Conservation (phyloP, 2,113 vertebrate genomes). For the Syngnathoides biaculeatus region DNA sequence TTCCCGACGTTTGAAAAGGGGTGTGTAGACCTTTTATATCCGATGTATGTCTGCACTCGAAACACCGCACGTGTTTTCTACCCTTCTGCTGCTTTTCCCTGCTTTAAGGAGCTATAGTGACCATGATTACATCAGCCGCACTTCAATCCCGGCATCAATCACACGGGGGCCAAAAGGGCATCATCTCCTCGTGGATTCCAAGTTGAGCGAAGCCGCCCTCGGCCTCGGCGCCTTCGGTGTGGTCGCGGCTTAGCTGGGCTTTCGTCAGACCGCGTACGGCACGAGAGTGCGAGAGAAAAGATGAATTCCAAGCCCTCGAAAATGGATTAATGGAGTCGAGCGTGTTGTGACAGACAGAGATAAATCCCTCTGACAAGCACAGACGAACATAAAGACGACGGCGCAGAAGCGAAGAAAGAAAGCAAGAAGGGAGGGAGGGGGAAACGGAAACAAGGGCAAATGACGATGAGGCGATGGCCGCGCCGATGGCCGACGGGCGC, state of each 20-base stretch:
- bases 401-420: conserved; percentile 9
- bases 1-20: neutral
- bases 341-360: conserved; percentile 47
- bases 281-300: conserved; percentile 17
- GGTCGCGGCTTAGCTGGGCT: conserved; percentile 5
- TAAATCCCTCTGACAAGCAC: conserved; percentile 54
- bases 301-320: conserved; percentile 53
- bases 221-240: conserved; percentile 5
- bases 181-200: conserved; percentile 15
- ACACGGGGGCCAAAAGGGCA: conserved; percentile 16
- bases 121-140: conserved; percentile 21
- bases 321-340: conserved; percentile 66
- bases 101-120: neutral
- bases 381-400: conserved; percentile 48
- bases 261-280: conserved; percentile 38
- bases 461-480: conserved; percentile 24
- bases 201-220: conserved; percentile 9
- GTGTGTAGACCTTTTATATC: neutral
- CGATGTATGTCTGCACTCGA: neutral
- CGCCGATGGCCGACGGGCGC: conserved; percentile 37
- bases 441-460: conserved; percentile 12
- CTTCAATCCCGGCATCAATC: conserved; percentile 18
- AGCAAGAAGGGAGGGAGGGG: neutral
- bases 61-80: neutral
- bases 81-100: conserved; percentile 11